Evolutionary conservation across 2,113 vertebrate genomes (phyloP), one percentile per base, ranked within the genome.

Genomic region (Sapajus apella): DNA sequence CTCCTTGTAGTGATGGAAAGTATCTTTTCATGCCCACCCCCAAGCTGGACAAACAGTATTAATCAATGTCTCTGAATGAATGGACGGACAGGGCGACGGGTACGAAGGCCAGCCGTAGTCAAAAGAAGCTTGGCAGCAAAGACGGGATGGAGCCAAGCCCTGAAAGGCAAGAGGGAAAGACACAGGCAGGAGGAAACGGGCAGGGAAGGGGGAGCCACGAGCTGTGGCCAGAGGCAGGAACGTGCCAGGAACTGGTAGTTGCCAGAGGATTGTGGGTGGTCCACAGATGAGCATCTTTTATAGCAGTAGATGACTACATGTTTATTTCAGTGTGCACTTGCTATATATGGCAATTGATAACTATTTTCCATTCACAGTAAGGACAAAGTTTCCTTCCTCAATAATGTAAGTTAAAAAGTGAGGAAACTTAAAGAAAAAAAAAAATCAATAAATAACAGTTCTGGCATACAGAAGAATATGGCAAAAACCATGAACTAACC

Each of bases 401-500:
- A 14, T 21, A 85, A 75, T 40, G 72, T 64, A 82, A 18, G 82
- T 47, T 80, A 43, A 66, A 80, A 68, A 81, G 43, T 45, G 55
- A 66, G 32, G 55, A 75, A 75, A 86, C 23, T 43, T 52, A 66
- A 94, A 90, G 84, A 72, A 94, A 95, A 64, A 64, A 91, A 40
- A 64, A 64, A 91, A 40, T 12, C 5, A 81, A 73, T 10, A 47
- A 61, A n/a, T 6, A 80, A 61, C 18, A 21, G 82, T 18, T 68
- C 27, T 40, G 40, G 75, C 23, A 66, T 0, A 17, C 32, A 82
- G 37, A 61, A 2, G 6, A 40, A 55, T 1, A n/a, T 16, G 27
- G 50, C 45, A 68, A 91, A 90, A 43, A 6, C 5, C 25, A 64
- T 12, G 43, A 55, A 52, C 72, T 76, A 61, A 55, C 81, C 43